A percentile compares a stretch with the other conserved stretches of the same genome.
Conservation (phyloP, 2,888 invertebrate genomes). For the Brachypterus glaber region DNA sequence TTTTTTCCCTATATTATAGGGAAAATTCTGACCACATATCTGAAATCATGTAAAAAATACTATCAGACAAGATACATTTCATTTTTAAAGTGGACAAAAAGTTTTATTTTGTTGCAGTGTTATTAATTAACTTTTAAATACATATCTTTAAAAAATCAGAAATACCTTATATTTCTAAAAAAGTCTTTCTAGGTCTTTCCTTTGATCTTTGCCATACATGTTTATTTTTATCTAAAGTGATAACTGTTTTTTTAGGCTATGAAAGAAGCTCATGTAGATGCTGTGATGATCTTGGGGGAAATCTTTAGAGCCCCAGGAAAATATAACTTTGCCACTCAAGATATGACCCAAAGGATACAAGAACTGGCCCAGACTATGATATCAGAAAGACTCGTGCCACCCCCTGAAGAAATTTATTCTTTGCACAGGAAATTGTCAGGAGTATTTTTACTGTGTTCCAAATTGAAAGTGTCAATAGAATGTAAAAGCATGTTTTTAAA, state of each 20-base stretch:
- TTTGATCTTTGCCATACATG: no score
- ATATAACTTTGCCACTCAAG: slow-evolving; percentile 86
- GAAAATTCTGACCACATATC: no score
- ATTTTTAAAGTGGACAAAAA: no score
- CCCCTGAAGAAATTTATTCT: slow-evolving; percentile 97
- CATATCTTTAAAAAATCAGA: no score
- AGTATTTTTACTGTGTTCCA: slow-evolving; percentile 83
- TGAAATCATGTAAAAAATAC: no score
- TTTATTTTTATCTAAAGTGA: no score
- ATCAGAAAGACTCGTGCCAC: slow-evolving; percentile 86
- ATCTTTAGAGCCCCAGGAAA: slow-evolving; percentile 69
- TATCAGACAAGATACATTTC: no score
- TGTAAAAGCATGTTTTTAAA: slow-evolving; percentile 77
- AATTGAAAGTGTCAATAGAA: slow-evolving; percentile 69
- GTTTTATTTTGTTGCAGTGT: no score
- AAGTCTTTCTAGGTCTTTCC: no score
- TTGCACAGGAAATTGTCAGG: slow-evolving; percentile 95
- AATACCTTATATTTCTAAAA: no score
- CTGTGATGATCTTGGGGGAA: slow-evolving; percentile 95
- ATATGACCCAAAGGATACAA: slow-evolving; percentile 71
- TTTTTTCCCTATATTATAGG: no score
- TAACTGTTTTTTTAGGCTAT: slow-evolving; percentile 50
- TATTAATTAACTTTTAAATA: no score
- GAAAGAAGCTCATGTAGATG: slow-evolving; percentile 93
- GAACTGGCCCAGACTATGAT: slow-evolving; percentile 87